A percentile compares a stretch with the other conserved stretches of the same genome.
phyloP scores from a whole-genome alignment of 2,113 vertebrate genomes.

The Rynchops niger region DNA sequence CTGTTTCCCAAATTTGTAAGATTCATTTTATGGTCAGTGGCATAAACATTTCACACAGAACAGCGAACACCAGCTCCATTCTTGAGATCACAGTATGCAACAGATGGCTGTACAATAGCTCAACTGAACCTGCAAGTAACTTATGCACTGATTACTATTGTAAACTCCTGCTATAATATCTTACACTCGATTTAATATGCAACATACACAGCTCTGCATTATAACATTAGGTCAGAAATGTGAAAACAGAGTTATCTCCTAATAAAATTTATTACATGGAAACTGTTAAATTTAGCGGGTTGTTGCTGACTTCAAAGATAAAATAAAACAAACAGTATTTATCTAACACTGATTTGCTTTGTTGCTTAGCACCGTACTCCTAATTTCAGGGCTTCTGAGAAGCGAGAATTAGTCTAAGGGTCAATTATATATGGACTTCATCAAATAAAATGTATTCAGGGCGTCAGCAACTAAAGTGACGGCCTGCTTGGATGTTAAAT shows the following conservation, averaged over 20 bases:
- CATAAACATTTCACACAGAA: not conserved
- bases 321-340: not conserved
- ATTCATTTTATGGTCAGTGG: not conserved
- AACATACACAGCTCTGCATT: not conserved
- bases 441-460: not conserved
- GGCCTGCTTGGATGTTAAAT: not conserved
- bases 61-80: not conserved
- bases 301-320: not conserved
- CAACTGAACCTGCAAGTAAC: not conserved
- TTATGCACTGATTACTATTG: not conserved
- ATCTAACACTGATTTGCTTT: not conserved
- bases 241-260: not conserved
- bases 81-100: not conserved
- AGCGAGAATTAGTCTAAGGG: not conserved
- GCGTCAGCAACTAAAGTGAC: not conserved
- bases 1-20: not conserved
- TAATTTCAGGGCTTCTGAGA: not conserved
- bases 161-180: not conserved
- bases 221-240: not conserved
- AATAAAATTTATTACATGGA: not conserved
- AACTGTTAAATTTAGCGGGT: not conserved
- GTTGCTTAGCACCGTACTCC: not conserved
- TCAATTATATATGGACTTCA: not conserved
- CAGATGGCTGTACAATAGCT: not conserved
- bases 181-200: not conserved